These are phyloP conservation scores for Sylvilagus floridanus DNA, from an alignment of 2,797 vertebrate species.

Conservation along the genomic window DNA sequence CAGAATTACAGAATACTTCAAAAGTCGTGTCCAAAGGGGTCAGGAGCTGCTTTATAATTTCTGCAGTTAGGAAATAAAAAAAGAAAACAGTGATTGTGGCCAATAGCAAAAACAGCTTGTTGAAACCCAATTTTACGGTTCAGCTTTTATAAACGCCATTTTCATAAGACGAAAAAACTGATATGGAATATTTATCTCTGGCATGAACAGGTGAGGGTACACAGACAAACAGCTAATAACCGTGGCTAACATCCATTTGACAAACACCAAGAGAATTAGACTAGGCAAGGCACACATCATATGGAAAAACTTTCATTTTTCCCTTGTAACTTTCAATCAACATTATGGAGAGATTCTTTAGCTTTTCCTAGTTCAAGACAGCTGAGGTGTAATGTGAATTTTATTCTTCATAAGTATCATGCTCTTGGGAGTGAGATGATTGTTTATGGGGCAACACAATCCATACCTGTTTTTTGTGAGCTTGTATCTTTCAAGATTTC, in stretches of 20 bases:
- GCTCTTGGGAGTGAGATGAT: constrained; percentile 25
- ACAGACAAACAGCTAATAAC: neutral
- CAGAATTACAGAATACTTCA: constrained; percentile 86
- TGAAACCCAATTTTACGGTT: neutral
- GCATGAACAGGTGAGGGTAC: neutral
- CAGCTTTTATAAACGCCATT: neutral
- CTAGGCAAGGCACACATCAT: neutral
- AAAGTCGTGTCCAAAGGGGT: constrained; percentile 88
- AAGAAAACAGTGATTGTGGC: neutral
- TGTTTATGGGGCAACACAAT: neutral
- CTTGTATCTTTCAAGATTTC: constrained; percentile 86
- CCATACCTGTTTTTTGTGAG: constrained; percentile 84
- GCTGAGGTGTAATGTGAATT: neutral
- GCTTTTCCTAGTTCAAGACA: constrained; percentile 11
- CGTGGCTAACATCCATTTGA: neutral
- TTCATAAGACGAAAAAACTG: constrained; percentile 11
- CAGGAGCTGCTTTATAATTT: constrained; percentile 88
- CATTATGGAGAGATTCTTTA: neutral
- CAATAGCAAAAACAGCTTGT: neutral
- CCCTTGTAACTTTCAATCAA: neutral
- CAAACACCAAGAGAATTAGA: neutral
- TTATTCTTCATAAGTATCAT: constrained; percentile 6
- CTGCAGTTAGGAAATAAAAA: constrained; percentile 84
- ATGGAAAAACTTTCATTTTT: neutral
- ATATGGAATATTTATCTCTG: neutral